These are phyloP conservation scores for Chouioia cunea DNA, from an alignment of 2,888 invertebrate genomes.

Conservation along the genomic window DNA sequence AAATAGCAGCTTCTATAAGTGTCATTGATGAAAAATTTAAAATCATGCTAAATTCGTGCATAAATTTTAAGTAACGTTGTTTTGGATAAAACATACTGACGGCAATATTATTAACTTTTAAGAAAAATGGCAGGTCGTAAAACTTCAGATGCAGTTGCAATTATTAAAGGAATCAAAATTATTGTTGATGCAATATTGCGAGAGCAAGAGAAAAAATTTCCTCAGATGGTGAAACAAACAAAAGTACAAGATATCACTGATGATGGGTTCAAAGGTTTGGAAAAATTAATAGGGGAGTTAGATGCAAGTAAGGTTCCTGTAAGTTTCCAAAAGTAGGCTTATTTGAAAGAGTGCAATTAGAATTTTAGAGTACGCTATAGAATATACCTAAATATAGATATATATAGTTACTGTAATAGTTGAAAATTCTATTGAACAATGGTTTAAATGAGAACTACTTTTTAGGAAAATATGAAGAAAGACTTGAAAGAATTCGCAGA, in stretches of 20 bases:
- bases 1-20: no score
- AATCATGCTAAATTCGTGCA: background rate
- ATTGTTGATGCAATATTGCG: constrained; percentile 77
- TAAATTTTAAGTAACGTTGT: background rate
- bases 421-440: no score
- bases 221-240: constrained; percentile 78
- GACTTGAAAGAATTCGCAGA: constrained; percentile 74
- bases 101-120: background rate
- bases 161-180: constrained; percentile 78
- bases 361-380: constrained; percentile 6
- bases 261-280: constrained; percentile 54
- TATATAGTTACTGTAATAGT: no score
- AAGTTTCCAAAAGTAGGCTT: constrained; percentile 55
- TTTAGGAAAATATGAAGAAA: constrained; percentile 66
- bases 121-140: constrained; percentile 62
- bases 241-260: constrained; percentile 72
- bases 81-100: background rate
- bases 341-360: constrained; percentile 31
- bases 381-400: constrained; percentile 1
- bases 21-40: no score
- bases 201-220: constrained; percentile 75
- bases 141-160: constrained; percentile 73
- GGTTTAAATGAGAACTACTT: constrained; percentile 45
- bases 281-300: constrained; percentile 57
- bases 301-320: constrained; percentile 66